A percentile compares a stretch with the other conserved stretches of the same genome.
Evolutionary conservation across 2,113 vertebrate genomes (phyloP).

Genomic region (Nothocercus nigrocapillus): DNA sequence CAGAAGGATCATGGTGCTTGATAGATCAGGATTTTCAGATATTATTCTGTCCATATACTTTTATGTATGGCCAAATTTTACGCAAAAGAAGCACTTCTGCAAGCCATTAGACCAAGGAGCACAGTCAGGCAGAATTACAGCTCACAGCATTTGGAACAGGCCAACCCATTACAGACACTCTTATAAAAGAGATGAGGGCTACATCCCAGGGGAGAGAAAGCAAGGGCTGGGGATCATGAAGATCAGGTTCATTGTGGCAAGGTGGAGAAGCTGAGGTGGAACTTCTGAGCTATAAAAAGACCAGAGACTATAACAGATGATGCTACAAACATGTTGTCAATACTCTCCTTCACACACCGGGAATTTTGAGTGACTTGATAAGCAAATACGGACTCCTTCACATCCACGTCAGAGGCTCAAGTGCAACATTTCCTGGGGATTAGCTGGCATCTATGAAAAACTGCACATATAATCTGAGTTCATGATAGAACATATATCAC

Average conservation of each 20-base stretch:
- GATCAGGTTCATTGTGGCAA: background rate
- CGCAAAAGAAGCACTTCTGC: background rate
- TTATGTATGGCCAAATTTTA: background rate
- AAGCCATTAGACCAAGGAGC: background rate
- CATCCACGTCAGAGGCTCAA: background rate
- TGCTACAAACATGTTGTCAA: background rate
- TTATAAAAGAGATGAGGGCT: background rate
- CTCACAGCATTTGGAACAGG: background rate
- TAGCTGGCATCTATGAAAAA: background rate
- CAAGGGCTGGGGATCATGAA: background rate
- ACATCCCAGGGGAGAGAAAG: background rate
- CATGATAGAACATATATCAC: background rate
- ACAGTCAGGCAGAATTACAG: background rate
- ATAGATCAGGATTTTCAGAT: background rate
- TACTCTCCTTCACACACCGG: background rate
- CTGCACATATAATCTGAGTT: fast-evolving
- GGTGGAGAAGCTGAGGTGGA: background rate
- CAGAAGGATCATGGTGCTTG: background rate
- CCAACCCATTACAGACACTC: background rate
- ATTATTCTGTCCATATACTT: background rate
- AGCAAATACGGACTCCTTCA: background rate
- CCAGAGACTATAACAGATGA: background rate
- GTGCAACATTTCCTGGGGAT: background rate
- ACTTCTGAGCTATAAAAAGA: background rate
- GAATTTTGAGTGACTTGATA: background rate